Base-by-base conservation (phyloP, 2,113 vertebrate genomes). In the Misgurnus anguillicaudatus region DNA sequence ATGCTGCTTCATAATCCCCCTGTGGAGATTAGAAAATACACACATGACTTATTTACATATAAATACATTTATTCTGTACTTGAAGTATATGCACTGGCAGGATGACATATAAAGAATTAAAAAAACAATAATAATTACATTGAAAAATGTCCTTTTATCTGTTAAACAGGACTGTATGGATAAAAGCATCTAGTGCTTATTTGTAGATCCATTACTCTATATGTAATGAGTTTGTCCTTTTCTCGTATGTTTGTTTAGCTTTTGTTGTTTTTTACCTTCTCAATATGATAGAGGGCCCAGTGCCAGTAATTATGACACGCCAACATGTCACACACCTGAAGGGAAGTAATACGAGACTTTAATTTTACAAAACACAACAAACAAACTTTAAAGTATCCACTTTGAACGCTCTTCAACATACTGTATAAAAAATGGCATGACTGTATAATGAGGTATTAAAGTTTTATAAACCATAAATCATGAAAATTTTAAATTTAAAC, bases 221-320 rank as follows among this genome's bases (percentile, higher is more conserved):
- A 31, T 31, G 24, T 31, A 31, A 31, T 31, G 24, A 31, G 24
- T 31, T 31, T 31, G 1, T 31, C 24, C 24, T 31, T 31, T 31
- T 31, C 2, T 31, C 24, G 24, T 31, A 31, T 31, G 4, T 51
- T 51, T 51, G 48, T 51, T 51, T 51, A 13, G 1, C 0, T 39
- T 13, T 1, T 31, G 24, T 3, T 31, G 24, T 31, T 2, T 24
- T 91, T 81, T 91, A 99, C 98, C 98, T 97, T 95, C 86, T 99
- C 98, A 42, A 98, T 95, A 72, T 94, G 91, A 85, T 93, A 95
- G 0, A 99, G 89, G 31, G 96, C 94, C 97, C 98, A 99, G 80
- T 99, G 98, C 98, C 98, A 99, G 62, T 99, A 98, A 86, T 97
- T 97, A 69, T 99, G 98, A 78, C 95, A 93, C 61, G 94, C 95